Evolutionary conservation across 2,888 invertebrate species (phyloP).

Genomic region (Koerneria pararmatus): DNA sequence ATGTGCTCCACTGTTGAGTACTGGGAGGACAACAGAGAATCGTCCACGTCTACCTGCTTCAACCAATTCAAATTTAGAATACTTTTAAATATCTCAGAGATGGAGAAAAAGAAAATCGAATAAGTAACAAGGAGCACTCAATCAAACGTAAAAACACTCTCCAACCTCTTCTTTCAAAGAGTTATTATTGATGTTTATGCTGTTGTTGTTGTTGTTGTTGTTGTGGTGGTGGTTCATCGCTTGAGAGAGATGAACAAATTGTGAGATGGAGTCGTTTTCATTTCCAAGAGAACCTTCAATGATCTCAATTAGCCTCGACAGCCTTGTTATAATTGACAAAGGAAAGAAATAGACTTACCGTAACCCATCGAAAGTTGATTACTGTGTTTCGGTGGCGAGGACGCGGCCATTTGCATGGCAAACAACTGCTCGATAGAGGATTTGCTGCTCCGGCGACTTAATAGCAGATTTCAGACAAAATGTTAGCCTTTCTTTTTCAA

Average conservation of each 20-base stretch:
- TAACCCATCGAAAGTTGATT: slow-evolving; percentile 10
- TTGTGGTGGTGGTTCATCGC: slow-evolving; percentile 20
- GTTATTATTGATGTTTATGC: background rate
- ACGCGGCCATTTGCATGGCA: slow-evolving; percentile 19
- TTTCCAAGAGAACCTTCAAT: too few species aligned
- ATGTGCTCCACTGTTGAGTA: too few species aligned
- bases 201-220: background rate
- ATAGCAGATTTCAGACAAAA: too few species aligned
- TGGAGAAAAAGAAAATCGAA: too few species aligned
- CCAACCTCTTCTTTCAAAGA: slow-evolving; percentile 16
- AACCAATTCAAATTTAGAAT: too few species aligned
- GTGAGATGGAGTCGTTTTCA: slow-evolving; percentile 20
- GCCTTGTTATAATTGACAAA: too few species aligned
- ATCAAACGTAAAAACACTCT: background rate
- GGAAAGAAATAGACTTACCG: slow-evolving; percentile 5
- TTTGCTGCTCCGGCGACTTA: slow-evolving; percentile 21
- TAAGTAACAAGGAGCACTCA: too few species aligned
- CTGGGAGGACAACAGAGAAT: too few species aligned
- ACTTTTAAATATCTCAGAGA: too few species aligned
- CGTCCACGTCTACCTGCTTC: too few species aligned
- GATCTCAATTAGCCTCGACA: background rate
- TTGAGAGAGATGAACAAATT: slow-evolving; percentile 15
- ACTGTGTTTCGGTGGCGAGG: background rate
- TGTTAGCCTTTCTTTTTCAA: too few species aligned
- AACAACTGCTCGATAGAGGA: slow-evolving; percentile 28